phyloP scores from a whole-genome alignment of 2,797 vertebrate species.

The Poeciliopsis presidionis region DNA sequence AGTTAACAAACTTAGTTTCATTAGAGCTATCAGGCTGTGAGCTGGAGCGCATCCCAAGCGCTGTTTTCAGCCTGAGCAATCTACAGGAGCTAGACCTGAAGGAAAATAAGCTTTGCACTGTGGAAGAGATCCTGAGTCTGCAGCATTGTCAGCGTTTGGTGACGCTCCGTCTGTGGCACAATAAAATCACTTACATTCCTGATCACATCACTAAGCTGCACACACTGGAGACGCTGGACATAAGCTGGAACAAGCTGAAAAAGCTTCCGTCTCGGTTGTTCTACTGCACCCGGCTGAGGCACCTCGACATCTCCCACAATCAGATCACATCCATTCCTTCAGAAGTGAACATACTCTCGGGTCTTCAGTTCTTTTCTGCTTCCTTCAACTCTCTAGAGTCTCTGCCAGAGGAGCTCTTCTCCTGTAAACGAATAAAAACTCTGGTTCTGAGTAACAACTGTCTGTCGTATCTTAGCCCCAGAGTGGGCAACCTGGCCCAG shows the following conservation, averaged over 20 bases:
- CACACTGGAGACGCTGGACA: slow-evolving; percentile 83
- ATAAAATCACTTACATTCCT: slow-evolving; percentile 87
- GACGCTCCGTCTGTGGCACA: slow-evolving; percentile 88
- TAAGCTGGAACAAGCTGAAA: slow-evolving; percentile 88
- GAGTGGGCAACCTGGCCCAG: slow-evolving; percentile 77
- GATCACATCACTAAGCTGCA: slow-evolving; percentile 89
- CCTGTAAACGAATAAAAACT: slow-evolving; percentile 84
- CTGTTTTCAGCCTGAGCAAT: slow-evolving; percentile 86
- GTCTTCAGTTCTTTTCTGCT: slow-evolving; percentile 84
- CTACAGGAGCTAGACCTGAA: slow-evolving; percentile 88
- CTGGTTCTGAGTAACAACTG: slow-evolving; percentile 85
- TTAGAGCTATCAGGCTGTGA: slow-evolving; percentile 86
- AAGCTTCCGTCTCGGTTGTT: slow-evolving; percentile 84
- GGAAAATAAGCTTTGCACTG: slow-evolving; percentile 87
- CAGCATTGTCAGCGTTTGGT: slow-evolving; percentile 88
- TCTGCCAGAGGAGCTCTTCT: slow-evolving; percentile 88
- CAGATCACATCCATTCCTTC: slow-evolving; percentile 82
- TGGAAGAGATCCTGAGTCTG: slow-evolving; percentile 91
- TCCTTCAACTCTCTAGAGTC: slow-evolving; percentile 87
- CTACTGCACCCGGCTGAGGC: slow-evolving; percentile 84
- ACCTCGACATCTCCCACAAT: slow-evolving; percentile 89
- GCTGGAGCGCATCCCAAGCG: slow-evolving; percentile 89
- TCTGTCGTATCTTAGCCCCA: slow-evolving; percentile 78
- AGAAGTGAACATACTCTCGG: slow-evolving; percentile 86
- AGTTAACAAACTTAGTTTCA: slow-evolving; percentile 80